Evolutionary conservation across 2,113 vertebrate species (phyloP), one percentile per base, ranked within the genome.

Genomic region (Lepidothrix coronata): DNA sequence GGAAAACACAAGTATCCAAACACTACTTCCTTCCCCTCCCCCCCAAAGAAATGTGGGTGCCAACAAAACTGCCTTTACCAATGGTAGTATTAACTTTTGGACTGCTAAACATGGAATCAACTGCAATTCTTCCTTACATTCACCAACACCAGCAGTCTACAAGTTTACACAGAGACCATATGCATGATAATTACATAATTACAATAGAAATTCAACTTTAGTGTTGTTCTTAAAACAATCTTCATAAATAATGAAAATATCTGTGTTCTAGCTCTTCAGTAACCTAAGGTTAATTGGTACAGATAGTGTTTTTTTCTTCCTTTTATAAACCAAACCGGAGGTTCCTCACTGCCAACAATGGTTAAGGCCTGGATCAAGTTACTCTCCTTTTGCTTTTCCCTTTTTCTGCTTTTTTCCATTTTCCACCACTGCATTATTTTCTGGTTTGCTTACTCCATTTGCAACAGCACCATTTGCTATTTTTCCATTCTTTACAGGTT

Each of bases 311-410:
- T 94, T 92, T 96, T 93, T 96, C 95, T 97, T 97, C 93, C 88
- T 88, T 90, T 96, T 96, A 92, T 62, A 96, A 95, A 94, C 49
- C 95, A 96, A 84, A 97, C 95, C 94, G 96, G 97, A 97, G 91
- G 85, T 88, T 97, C 95, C 96, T 96, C 89, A 94, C 95, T 98
- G 96, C 91, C 96, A 97, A 85, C 94, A 97, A 95, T 7, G 85
- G 97, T 96, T 98, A 98, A 98, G 98, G 98, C 97, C 96, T 95
- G 74, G 95, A 95, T 97, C 95, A 86, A 95, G 84, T 99, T 98
- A 99, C 94, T 99, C 99, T 96, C 99, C 98, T 98, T 99, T 99
- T 58, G 99, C 98, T 97, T 99, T 99, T 97, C 98, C 98, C 97
- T 98, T 99, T 97, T 98, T 98, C 98, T 98, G 99, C 95, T 98